Base-by-base conservation (phyloP, 2,797 vertebrate genomes). In the Amphiprion clarkii region DNA sequence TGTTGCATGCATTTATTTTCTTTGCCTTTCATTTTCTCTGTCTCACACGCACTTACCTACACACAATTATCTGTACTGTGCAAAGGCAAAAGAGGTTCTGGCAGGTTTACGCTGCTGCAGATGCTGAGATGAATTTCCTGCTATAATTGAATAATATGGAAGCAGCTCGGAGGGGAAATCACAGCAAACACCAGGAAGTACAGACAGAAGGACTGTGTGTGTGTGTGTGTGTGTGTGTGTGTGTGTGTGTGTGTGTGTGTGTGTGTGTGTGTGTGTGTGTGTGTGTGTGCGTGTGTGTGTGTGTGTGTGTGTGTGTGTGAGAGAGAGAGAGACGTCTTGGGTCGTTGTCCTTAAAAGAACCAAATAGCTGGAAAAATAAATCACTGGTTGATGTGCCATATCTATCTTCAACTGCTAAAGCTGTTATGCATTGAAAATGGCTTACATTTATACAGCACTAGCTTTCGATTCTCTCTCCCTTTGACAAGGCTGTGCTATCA, bases 141-240 rank as follows among this genome's bases (percentile, higher is more conserved):
- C 16, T 74, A 14, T 81, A 85, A 83, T 74, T 85, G 60, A 79
- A 79, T 81, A 83, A 85, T 52, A 64, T 79, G 60, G 53, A 77
- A 67, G 69, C 54, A 42, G 40, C 71, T 71, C 69, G 77, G 65
- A 54, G n/a, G 68, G 77, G 67, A 70, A 82, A 72, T 63, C 55
- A 66, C 40, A 68, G 49, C 48, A 70, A 72, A 76, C 33, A 42
- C 23, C 39, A 42, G 19, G 48, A 61, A 58, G 71, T 52, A 21
- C 31, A 48, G 19, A 48, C 42, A 48, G 46, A 48, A 17, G 7
- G 46, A 48, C 17, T 19, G 46, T 48, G 17, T 6, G 46, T 48
- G 46, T 48, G 46, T 48, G 46, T 48, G 46, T 19, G 17, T 48
- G 46, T 48, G 46, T 19, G 17, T n/a, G 16, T 48, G 46, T 48